Conservation (phyloP, 2,113 vertebrate genomes). For the Oceanodroma tethys region DNA sequence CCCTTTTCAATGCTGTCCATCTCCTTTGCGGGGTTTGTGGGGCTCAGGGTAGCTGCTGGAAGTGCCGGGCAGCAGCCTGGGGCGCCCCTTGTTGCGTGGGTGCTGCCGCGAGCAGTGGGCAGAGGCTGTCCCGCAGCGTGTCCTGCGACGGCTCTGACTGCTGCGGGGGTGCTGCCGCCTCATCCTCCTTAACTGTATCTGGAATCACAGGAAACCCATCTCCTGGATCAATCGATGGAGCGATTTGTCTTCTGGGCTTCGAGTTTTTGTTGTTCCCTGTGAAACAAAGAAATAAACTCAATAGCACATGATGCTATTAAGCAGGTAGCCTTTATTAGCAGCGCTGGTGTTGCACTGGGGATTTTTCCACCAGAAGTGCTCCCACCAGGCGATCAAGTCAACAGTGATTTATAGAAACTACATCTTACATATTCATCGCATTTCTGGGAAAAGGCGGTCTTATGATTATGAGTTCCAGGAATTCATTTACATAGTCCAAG, state of each 20-base stretch:
- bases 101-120: fast-evolving
- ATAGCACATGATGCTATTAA: too few species aligned
- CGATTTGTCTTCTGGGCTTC: not conserved
- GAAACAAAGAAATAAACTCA: too few species aligned
- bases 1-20: not conserved
- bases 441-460: too few species aligned
- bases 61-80: not conserved
- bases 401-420: too few species aligned
- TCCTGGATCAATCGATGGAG: not conserved
- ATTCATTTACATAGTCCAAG: too few species aligned
- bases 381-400: too few species aligned
- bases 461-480: too few species aligned
- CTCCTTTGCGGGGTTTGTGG: not conserved
- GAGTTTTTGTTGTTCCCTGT: not conserved
- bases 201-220: not conserved
- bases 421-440: too few species aligned
- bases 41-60: not conserved
- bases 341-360: too few species aligned
- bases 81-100: fast-evolving
- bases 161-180: not conserved
- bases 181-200: not conserved
- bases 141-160: not conserved
- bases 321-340: too few species aligned
- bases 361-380: too few species aligned
- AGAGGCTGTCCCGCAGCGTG: not conserved